Evolutionary conservation across 2,797 vertebrate genomes (phyloP), one percentile per base, ranked within the genome.

Genomic region (Centropyge bicolor): DNA sequence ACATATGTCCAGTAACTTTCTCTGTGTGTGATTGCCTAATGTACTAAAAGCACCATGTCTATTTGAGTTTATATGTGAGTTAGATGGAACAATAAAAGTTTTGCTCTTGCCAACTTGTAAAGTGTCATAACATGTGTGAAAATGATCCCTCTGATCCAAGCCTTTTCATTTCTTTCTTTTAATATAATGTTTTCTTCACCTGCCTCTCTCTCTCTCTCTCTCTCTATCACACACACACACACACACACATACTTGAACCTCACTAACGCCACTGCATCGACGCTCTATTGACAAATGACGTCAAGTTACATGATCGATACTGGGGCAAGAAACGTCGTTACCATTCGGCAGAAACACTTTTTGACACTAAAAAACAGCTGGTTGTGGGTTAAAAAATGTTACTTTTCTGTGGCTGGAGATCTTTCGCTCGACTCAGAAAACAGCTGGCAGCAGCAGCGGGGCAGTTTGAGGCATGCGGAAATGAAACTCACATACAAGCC

Each of bases 401-500:
- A 86, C 78, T 84, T 88, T 76, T 8, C 17, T 9, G n/a, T 31
- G 66, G 3, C n/a, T 8, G 38, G 9, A 51, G 48, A 71, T 74
- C 27, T 88, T 38, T 40, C 31, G 60, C 51, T 40, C 16, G 12
- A 43, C 71, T 74, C 51, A 24, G 22, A 43, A 54, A 62, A 31
- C 27, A 31, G 27, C 27, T 31, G 27, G 27, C 81, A 62, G 64
- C 55, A 45, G 80, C 10, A n/a, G n/a, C n/a, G n/a, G 65, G 55
- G 68, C 67, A 71, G 67, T 63, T 48, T 27, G 22, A 80, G 84
- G 83, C 89, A 94, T 88, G 91, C 92, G 92, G 93, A 94, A 94
- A 93, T 89, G 83, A 85, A 74, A 16, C 45, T 49, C 71, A 56
- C 70, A 77, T 1, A 64, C 54, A 73, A 27, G 43, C 8, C 62